These are phyloP conservation scores for Amiota minor DNA, from an alignment of 2,888 invertebrate genomes.

Conservation along the genomic window DNA sequence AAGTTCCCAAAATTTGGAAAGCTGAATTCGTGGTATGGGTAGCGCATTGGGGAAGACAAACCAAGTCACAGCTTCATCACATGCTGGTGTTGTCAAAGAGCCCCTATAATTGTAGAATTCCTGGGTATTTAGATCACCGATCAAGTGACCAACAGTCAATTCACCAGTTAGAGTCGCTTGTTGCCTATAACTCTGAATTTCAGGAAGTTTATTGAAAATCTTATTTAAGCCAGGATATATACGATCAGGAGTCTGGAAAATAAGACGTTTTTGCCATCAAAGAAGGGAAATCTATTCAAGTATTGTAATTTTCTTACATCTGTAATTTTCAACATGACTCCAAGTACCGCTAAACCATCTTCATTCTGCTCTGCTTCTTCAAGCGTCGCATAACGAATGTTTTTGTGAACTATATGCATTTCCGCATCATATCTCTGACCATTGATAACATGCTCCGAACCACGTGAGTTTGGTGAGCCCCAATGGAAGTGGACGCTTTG, in stretches of 20 bases:
- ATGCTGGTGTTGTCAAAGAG: conserved; percentile 83
- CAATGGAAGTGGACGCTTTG: conserved; percentile 78
- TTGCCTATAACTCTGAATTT: conserved; percentile 49
- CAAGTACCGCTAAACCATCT: conserved; percentile 79
- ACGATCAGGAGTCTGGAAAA: conserved; percentile 47
- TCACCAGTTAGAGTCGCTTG: conserved; percentile 43
- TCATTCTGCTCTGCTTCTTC: conserved; percentile 74
- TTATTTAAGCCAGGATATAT: conserved; percentile 57
- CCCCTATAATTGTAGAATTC: conserved; percentile 74
- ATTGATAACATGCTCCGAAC: conserved; percentile 74
- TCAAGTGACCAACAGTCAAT: conserved; percentile 59
- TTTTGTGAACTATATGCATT: conserved; percentile 80
- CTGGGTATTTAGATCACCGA: conserved; percentile 60
- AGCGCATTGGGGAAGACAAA: conserved; percentile 77
- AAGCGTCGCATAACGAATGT: conserved; percentile 75
- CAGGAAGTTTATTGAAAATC: conserved; percentile 50
- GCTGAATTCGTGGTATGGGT: conserved; percentile 68
- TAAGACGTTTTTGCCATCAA: conserved; percentile 42
- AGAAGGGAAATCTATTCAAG: too few relatives aligned
- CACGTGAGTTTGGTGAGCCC: conserved; percentile 78
- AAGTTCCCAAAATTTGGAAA: conserved; percentile 58
- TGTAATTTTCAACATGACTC: conserved; percentile 76
- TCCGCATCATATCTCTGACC: conserved; percentile 76
- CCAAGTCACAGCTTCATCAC: conserved; percentile 83
- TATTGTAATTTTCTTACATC: conserved; percentile 32